A percentile compares a stretch with the other conserved stretches of the same genome.
Conservation (phyloP, 2,113 vertebrate genomes). For the Cynopterus brachyotis region DNA sequence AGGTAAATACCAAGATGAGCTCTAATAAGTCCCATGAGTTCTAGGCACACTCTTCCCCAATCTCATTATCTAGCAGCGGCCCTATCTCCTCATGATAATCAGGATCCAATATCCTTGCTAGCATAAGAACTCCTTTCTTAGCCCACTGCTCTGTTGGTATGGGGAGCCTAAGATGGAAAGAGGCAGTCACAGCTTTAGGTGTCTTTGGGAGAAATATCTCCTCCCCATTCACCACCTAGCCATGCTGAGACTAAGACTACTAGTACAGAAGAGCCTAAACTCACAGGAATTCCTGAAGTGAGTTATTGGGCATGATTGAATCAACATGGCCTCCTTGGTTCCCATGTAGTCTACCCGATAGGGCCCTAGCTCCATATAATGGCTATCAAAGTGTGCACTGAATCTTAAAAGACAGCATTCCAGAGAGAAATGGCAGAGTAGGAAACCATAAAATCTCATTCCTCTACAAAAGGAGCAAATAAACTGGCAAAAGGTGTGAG, state of each 20-base stretch:
- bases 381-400: background rate
- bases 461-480: background rate
- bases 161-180: too few species aligned
- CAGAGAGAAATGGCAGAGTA: background rate
- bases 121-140: background rate
- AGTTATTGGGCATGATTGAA: background rate
- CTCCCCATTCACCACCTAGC: background rate
- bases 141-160: background rate
- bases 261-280: background rate
- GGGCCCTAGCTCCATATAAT: background rate
- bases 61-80: background rate
- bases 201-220: background rate
- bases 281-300: background rate
- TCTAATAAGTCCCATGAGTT: background rate
- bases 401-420: background rate
- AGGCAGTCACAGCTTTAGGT: background rate
- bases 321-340: background rate
- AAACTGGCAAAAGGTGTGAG: background rate
- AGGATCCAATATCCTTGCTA: too few species aligned
- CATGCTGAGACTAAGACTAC: background rate
- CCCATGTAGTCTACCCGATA: background rate
- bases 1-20: background rate
- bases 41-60: background rate
- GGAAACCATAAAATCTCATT: background rate
- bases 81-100: background rate